Evolutionary conservation across 2,888 invertebrate species (phyloP).

Genomic region (Anticlea derivata): DNA sequence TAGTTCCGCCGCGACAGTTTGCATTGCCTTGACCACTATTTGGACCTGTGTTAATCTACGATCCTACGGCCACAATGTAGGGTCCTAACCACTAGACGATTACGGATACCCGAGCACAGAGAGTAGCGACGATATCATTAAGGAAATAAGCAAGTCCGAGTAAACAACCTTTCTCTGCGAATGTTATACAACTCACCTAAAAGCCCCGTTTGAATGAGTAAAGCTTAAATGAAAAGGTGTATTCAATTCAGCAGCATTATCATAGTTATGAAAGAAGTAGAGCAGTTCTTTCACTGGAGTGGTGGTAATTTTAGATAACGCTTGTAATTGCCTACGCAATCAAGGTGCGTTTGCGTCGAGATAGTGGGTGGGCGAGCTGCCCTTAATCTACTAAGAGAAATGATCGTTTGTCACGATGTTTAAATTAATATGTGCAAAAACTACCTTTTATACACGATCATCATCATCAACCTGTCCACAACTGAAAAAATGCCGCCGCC

Average conservation of each 20-base stretch:
- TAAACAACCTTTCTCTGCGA: not conserved
- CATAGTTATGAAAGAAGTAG: conserved; percentile 20
- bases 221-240: conserved; percentile 4
- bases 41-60: conserved; percentile 91
- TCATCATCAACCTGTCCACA: too few relatives aligned
- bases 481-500: too few relatives aligned
- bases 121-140: conserved; percentile 9
- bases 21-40: conserved; percentile 80
- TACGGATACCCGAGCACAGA: conserved; percentile 42
- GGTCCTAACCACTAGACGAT: conserved; percentile 91
- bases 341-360: conserved; percentile 6
- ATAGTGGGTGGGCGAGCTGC: conserved; percentile 2
- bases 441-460: too few relatives aligned
- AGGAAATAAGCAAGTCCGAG: conserved; percentile 12
- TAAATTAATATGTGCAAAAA: too few relatives aligned
- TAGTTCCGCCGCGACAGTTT: conserved; percentile 42
- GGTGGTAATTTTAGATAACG: conserved; percentile 20
- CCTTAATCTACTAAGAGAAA: too few relatives aligned
- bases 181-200: conserved; percentile 17
- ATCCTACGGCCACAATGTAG: conserved; percentile 91
- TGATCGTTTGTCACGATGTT: too few relatives aligned
- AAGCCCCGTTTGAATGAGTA: conserved; percentile 8
- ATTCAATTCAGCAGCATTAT: conserved; percentile 25
- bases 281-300: conserved; percentile 22
- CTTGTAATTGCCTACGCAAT: conserved; percentile 26